These are phyloP conservation scores for Taenioides sp. DNA, from an alignment of 2,797 vertebrate genomes.

Conservation along the genomic window DNA sequence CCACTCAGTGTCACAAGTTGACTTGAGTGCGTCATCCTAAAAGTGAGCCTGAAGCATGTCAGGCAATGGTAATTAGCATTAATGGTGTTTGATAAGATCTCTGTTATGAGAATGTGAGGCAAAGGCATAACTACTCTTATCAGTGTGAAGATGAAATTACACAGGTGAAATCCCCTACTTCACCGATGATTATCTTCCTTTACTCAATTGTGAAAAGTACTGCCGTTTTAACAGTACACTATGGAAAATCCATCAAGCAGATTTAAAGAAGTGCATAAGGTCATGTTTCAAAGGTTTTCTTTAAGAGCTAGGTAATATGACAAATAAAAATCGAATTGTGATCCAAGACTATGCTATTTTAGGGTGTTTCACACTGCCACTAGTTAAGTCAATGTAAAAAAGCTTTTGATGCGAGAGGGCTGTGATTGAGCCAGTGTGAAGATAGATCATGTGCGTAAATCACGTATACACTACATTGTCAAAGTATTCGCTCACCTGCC, in stretches of 20 bases:
- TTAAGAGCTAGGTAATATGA: neutral
- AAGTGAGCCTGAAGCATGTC: constrained; percentile 52
- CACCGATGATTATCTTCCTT: constrained; percentile 25
- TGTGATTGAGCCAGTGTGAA: too few relatives aligned
- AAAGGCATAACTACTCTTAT: constrained; percentile 22
- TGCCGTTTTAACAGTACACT: neutral
- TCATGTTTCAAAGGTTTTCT: neutral
- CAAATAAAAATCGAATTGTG: neutral
- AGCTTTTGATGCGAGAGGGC: too few relatives aligned
- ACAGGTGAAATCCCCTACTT: constrained; percentile 32
- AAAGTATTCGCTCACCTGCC: too few relatives aligned
- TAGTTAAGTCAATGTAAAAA: too few relatives aligned
- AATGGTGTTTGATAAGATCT: constrained; percentile 56
- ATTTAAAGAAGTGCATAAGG: neutral
- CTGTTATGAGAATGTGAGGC: constrained; percentile 37
- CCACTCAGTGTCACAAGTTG: constrained; percentile 11
- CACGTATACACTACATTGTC: too few relatives aligned
- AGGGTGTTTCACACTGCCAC: too few relatives aligned
- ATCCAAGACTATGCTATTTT: neutral
- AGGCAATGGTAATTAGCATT: constrained; percentile 47
- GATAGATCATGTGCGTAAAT: too few relatives aligned
- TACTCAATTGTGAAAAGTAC: neutral
- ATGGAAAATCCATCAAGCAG: neutral
- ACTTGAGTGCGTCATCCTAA: constrained; percentile 26
- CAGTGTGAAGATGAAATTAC: constrained; percentile 25